phyloP scores from a whole-genome alignment of 2,797 vertebrate species.

The Octomys mimax region DNA sequence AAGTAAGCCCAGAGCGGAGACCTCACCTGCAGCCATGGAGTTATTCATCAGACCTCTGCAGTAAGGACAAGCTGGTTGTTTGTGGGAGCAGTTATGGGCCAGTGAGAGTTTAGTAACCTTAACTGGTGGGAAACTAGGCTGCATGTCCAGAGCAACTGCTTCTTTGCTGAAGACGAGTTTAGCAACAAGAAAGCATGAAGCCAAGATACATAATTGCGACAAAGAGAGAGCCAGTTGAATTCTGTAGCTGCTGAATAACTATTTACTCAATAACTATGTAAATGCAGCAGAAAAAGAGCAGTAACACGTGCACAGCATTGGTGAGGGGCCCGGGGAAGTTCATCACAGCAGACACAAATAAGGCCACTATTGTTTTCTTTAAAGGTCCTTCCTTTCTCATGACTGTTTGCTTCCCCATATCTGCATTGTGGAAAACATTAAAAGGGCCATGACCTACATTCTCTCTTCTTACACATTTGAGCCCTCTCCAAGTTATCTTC shows the following conservation, averaged over 20 bases:
- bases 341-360: not conserved
- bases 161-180: not conserved
- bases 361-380: not conserved
- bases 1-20: not conserved
- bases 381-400: not conserved
- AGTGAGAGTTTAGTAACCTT: not conserved
- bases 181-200: not conserved
- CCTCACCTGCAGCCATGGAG: accelerated
- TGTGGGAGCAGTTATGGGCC: accelerated
- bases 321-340: not conserved
- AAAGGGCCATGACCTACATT: not conserved
- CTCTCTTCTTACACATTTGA: not conserved
- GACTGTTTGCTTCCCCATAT: not conserved
- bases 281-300: not conserved
- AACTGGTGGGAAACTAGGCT: not conserved
- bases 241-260: not conserved
- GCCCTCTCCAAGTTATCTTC: not conserved
- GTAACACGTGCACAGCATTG: accelerated
- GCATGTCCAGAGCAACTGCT: not conserved
- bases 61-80: not conserved
- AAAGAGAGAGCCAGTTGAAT: not conserved
- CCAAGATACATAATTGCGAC: not conserved
- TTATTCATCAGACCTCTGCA: no score
- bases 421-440: not conserved
- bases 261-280: not conserved